Evolutionary conservation across 2,113 vertebrate species (phyloP), one percentile per base, ranked within the genome.

Genomic region (Bos indicus): DNA sequence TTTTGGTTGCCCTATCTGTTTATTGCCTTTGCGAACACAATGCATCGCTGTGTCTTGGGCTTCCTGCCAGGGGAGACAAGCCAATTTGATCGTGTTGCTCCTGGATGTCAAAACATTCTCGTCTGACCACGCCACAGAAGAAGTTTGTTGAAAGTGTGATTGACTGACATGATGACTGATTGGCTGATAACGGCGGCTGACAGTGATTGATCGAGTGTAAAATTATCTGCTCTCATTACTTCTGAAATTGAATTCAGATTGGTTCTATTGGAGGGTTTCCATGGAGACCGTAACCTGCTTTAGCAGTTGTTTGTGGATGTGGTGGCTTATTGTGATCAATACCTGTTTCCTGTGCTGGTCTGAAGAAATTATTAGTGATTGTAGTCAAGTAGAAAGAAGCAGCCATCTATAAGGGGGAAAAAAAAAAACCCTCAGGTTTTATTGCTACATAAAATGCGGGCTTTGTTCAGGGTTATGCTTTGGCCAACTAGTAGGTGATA

Each of bases 201-300:
- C 99, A 99, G 98, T 99, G 99, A 99, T 95, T 98, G 99, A 99
- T 99, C 98, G 98, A 98, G 95, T 98, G 96, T 96, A 97, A 98
- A 98, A 97, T 97, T 97, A 98, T 99, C 98, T 98, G 95, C 97
- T 98, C 98, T 98, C 98, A 97, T 99, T 99, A 98, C 98, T 99
- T 98, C 98, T 97, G 95, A 98, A 99, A 99, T 98, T 98, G 98
- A 98, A 98, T 98, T 98, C 97, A 98, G 98, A 98, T 98, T 98
- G 98, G 97, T 98, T 97, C 96, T 99, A 98, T 98, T 93, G 98
- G 98, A 98, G 91, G 93, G 98, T 99, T 99, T 98, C 99, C 98
- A 99, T 98, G 98, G 98, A 98, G 98, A 99, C 98, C 86, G 88
- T 96, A 96, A 94, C 93, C 95, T 96, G 90, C 87, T 85, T 62